Percentiles rank a stretch among this genome's conserved stretches.
These are phyloP conservation scores for Plagiodera versicolora DNA, from an alignment of 2,888 invertebrate species.

Conservation along the genomic window DNA sequence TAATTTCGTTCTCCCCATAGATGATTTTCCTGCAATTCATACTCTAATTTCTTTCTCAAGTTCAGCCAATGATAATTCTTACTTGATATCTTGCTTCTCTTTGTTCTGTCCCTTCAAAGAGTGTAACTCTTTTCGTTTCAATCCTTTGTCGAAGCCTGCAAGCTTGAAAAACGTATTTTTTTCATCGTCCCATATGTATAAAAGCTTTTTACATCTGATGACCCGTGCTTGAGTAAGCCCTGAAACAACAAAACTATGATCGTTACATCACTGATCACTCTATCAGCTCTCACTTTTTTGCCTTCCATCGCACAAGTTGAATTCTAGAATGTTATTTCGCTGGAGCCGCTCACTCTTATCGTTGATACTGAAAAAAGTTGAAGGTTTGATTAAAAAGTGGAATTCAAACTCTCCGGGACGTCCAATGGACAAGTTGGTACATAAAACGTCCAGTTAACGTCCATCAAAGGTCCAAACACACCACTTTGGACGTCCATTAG, in stretches of 20 bases:
- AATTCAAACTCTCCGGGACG: too few species aligned
- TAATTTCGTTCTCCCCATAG: conserved; percentile 83
- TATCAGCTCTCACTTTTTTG: conserved; percentile 37
- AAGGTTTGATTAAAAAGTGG: too few species aligned
- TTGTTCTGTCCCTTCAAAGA: conserved; percentile 61
- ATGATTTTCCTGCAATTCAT: conserved; percentile 66
- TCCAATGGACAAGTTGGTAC: too few species aligned
- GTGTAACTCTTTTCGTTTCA: conserved; percentile 66
- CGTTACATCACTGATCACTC: not conserved
- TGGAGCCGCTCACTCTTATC: not conserved
- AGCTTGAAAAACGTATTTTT: conserved; percentile 69
- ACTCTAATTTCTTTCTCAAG: too few species aligned
- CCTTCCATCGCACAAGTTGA: conserved; percentile 39
- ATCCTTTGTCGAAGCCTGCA: conserved; percentile 72
- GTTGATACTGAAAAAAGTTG: not conserved
- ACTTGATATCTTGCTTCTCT: conserved; percentile 66
- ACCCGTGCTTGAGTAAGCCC: conserved; percentile 55
- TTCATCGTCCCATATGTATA: conserved; percentile 78
- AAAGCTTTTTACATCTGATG: conserved; percentile 81
- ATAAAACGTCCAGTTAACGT: too few species aligned
- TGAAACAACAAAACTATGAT: conserved; percentile 42
- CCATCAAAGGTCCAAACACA: too few species aligned
- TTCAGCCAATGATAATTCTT: conserved; percentile 37
- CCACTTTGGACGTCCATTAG: too few species aligned
- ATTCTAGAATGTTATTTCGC: conserved; percentile 20